A percentile compares a stretch with the other conserved stretches of the same genome.
Evolutionary conservation across 2,797 vertebrate species (phyloP).

Genomic region (Sarcophilus harrisii): DNA sequence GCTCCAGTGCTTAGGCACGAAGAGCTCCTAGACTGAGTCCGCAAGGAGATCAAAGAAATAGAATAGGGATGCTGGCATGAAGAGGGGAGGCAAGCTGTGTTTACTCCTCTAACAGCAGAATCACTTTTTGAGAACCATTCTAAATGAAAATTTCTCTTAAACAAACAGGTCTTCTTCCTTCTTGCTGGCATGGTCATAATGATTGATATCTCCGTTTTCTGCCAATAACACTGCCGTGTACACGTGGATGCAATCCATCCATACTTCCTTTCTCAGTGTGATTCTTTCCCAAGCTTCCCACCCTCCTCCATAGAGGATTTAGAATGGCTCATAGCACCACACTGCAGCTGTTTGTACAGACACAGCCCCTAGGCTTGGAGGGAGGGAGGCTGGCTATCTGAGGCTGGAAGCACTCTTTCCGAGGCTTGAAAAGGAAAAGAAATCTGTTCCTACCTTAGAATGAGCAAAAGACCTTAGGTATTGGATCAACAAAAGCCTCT

Average conservation of each 20-base stretch:
- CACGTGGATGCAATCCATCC: too few species aligned
- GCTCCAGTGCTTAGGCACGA: slow-evolving; percentile 23
- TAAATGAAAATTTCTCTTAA: not conserved
- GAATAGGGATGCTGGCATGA: slow-evolving; percentile 37
- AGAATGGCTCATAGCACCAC: not conserved
- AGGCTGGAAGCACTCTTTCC: slow-evolving; percentile 23
- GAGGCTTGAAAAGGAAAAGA: not conserved
- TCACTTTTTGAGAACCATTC: not conserved
- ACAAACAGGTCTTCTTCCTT: slow-evolving; percentile 40
- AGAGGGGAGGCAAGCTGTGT: slow-evolving; percentile 28
- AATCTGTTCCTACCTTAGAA: not conserved
- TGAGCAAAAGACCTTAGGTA: not conserved
- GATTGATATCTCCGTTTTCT: not conserved
- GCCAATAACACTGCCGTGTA: not conserved
- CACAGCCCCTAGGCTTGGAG: slow-evolving; percentile 32
- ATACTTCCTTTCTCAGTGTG: too few species aligned
- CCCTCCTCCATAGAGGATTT: too few species aligned
- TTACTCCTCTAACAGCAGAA: not conserved
- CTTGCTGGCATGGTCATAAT: not conserved
- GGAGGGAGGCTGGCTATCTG: slow-evolving; percentile 50
- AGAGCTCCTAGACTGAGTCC: slow-evolving; percentile 6
- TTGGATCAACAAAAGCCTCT: not conserved
- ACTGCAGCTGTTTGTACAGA: slow-evolving; percentile 26
- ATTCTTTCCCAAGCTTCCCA: too few species aligned
- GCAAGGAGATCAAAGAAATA: slow-evolving; percentile 21